phyloP scores from a whole-genome alignment of 2,113 vertebrate genomes.

The Brachyhypopomus gauderio region DNA sequence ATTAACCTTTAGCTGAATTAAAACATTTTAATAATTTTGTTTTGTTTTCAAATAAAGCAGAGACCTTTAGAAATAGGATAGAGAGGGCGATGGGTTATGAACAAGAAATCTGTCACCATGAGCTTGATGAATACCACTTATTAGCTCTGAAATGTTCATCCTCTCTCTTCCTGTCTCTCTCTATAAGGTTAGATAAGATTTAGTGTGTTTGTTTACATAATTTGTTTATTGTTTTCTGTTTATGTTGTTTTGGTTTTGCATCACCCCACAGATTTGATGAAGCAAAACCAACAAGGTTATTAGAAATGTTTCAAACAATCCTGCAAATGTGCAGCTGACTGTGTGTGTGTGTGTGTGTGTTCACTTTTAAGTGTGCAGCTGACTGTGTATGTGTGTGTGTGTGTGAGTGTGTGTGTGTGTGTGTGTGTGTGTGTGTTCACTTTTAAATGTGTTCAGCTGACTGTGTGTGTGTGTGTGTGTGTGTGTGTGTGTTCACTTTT shows the following conservation, averaged over 20 bases:
- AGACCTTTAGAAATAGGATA: background rate
- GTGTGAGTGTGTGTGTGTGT: constrained; percentile 27
- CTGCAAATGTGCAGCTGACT: background rate
- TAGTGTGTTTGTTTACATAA: too few species aligned
- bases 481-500: constrained; percentile 28
- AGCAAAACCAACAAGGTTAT: too few species aligned
- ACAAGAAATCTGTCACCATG: background rate
- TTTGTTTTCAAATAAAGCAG: constrained; percentile 18
- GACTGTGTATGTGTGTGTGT: too few species aligned
- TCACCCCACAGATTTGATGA: too few species aligned
- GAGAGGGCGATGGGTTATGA: background rate
- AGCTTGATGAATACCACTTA: background rate
- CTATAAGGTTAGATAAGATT: too few species aligned
- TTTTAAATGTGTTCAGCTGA: background rate
- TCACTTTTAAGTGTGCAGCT: background rate
- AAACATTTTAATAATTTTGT: background rate
- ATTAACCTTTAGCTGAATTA: constrained; percentile 19
- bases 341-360: constrained; percentile 32
- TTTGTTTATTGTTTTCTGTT: too few species aligned
- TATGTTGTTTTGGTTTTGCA: too few species aligned
- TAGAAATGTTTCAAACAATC: background rate
- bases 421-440: constrained; percentile 29
- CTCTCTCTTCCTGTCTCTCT: background rate
- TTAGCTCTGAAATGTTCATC: background rate
- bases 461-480: constrained; percentile 20